Percentiles rank a stretch among this genome's conserved stretches.
Evolutionary conservation across 2,888 invertebrate species (phyloP).

Genomic region (Epinotia bilunana): DNA sequence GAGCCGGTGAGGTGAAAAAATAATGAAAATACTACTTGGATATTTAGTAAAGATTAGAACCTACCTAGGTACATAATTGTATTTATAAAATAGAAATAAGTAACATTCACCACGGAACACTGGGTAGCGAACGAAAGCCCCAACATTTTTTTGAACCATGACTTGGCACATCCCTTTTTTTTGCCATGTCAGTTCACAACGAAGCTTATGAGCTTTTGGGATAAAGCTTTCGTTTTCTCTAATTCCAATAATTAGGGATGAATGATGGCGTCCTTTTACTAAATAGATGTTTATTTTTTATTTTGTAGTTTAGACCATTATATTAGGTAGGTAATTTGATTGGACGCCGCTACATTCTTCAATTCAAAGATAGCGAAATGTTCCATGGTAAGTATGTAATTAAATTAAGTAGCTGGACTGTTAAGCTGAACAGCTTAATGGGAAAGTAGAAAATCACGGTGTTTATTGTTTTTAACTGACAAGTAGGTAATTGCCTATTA

Average conservation of each 20-base stretch:
- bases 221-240: conserved; percentile 56
- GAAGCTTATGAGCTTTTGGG: conserved; percentile 52
- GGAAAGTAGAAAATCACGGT: no score
- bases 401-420: neutral
- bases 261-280: conserved; percentile 56
- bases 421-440: no score
- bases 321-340: conserved; percentile 11
- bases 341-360: neutral
- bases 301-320: conserved; percentile 11
- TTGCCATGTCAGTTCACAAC: conserved; percentile 46
- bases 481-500: neutral
- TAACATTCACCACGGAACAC: conserved; percentile 16
- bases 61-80: neutral
- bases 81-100: neutral
- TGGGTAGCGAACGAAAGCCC: conserved; percentile 39
- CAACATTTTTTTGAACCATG: conserved; percentile 56
- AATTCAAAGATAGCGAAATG: conserved; percentile 1
- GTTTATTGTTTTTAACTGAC: neutral
- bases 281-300: conserved; percentile 34
- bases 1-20: no score
- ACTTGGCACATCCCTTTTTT: conserved; percentile 57
- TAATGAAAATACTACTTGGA: no score
- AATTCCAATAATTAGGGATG: conserved; percentile 60
- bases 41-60: no score
- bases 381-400: conserved; percentile 1